phyloP scores from a whole-genome alignment of 2,888 invertebrate species.

The Volucella inflata region DNA sequence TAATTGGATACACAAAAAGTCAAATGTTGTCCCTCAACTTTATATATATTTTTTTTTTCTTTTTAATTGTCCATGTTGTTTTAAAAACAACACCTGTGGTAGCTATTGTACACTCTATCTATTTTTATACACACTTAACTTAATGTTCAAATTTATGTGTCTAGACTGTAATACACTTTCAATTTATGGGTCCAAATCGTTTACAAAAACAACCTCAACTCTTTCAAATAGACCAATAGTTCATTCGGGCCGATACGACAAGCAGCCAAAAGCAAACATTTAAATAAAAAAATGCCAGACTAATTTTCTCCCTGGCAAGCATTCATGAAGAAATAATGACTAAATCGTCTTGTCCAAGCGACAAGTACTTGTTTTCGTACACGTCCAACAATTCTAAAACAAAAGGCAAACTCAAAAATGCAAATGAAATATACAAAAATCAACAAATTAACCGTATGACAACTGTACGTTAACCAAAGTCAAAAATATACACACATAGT shows the following conservation, averaged over 20 bases:
- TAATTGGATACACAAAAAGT: no score
- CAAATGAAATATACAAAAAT: conserved; percentile 1
- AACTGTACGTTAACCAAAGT: background rate
- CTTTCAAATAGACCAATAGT: conserved; percentile 5
- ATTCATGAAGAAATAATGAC: conserved; percentile 29
- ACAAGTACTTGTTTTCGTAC: no score
- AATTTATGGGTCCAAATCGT: conserved; percentile 11
- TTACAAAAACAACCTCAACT: conserved; percentile 24
- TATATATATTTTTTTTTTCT: background rate
- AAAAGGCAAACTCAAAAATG: conserved; percentile 11
- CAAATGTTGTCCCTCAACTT: background rate
- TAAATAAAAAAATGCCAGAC: background rate
- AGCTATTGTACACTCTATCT: background rate
- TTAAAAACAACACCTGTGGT: conserved; percentile 6
- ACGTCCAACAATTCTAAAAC: conserved; percentile 12
- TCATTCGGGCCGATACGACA: conserved; percentile 18
- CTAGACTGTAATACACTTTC: background rate
- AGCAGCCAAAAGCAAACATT: background rate
- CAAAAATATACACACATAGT: no score
- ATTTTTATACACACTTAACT: conserved; percentile 17
- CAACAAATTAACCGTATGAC: conserved; percentile 1
- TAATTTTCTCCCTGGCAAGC: conserved; percentile 14
- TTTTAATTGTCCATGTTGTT: background rate
- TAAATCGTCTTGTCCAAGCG: conserved; percentile 29
- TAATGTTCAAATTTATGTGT: background rate